Evolutionary conservation across 2,113 vertebrate species (phyloP).

Genomic region (Ceyx margarethae): DNA sequence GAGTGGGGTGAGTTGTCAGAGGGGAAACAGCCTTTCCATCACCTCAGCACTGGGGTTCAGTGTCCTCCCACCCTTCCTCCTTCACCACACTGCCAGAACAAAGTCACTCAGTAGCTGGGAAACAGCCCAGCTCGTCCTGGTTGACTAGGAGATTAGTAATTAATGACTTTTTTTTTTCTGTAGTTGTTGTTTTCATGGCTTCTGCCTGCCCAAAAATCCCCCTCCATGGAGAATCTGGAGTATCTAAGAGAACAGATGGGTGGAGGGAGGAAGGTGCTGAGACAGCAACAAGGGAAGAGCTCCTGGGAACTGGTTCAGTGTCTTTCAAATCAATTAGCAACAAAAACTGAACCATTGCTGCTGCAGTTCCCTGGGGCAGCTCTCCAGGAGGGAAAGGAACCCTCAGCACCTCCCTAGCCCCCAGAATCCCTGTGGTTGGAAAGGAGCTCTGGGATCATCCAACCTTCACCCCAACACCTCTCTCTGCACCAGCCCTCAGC

Average conservation of each 20-base stretch:
- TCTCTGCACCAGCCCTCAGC: no score
- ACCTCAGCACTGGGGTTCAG: neutral
- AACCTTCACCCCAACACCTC: no score
- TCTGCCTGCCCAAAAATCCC: neutral
- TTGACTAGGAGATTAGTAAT: neutral
- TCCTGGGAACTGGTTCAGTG: neutral
- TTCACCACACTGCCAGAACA: neutral
- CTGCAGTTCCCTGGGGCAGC: neutral
- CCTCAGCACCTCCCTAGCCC: no score
- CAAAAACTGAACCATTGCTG: neutral
- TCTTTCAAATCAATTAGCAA: slow-evolving; percentile 32
- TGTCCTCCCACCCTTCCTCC: neutral
- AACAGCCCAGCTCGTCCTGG: neutral
- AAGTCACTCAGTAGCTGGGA: neutral
- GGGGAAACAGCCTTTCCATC: no score
- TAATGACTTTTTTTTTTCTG: neutral
- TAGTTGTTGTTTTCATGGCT: neutral
- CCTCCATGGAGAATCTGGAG: neutral
- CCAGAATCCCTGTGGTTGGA: no score
- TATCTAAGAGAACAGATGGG: slow-evolving; percentile 32
- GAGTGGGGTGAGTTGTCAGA: neutral
- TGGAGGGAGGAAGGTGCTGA: slow-evolving; percentile 31
- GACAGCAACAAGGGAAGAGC: slow-evolving; percentile 23
- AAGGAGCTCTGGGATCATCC: no score
- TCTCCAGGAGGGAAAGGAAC: neutral